Evolutionary conservation across 2,797 vertebrate genomes (phyloP), one percentile per base, ranked within the genome.

Genomic region (Eleutherodactylus coqui): DNA sequence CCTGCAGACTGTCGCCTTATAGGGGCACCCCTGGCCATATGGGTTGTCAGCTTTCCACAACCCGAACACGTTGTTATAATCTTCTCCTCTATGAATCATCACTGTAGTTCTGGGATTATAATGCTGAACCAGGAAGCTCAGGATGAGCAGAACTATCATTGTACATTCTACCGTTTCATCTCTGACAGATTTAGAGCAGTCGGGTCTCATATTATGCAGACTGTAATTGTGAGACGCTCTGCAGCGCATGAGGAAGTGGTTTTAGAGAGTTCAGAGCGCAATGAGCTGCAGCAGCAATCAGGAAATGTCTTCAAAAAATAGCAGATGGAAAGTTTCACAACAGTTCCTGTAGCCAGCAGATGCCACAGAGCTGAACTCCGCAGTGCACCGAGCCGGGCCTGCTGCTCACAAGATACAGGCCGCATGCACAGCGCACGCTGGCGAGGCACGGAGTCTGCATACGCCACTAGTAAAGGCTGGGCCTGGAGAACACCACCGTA

Each of bases 291-390:
- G 36, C 67, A 13, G 21, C 67, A 5, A 70, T 70, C 73, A 51
- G 73, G 73, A 75, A 75, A 75, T 75, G 73, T 27, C 10, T 38
- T 47, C 6, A 75, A 29, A 45, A 32, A 47, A 49, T 19, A 51
- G 29, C 73, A 75, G 24, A 47, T 75, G 43, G 73, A 75, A 49
- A 36, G 76, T 55, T 55, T 36, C 29, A 58, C 49, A 55, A 70
- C 2, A 70, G 38, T 75, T 75, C 27, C 73, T 49, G 73, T 47
- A 41, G 38, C 10, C 27, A n/a, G 36, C 34, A 41, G 36, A 38
- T 41, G 36, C 67, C 19, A 36, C 64, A 41, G 67, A 70, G 67
- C 36, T 70, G 21, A 70, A 70, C 67, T 70, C 36, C 67, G 11
- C 36, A 69, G 34, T 69, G 64, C 17, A 34, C 1, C 5, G 3